Evolutionary conservation across 2,797 vertebrate species (phyloP).

Genomic region (Cryptoprocta ferox): DNA sequence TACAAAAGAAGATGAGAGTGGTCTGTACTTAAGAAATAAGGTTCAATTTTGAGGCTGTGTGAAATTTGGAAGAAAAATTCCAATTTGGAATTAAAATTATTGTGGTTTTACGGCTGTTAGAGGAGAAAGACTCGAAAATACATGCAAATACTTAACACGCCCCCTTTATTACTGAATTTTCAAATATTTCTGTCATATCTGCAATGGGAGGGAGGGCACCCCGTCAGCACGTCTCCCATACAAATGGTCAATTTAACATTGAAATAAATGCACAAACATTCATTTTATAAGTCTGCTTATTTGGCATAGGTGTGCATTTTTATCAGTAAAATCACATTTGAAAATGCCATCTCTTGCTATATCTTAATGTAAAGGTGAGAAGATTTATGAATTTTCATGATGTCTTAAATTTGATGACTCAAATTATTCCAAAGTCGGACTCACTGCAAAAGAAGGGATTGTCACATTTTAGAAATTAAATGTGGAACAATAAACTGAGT

Average conservation of each 20-base stretch:
- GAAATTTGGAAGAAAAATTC: slow-evolving; percentile 82
- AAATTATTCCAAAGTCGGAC: slow-evolving; percentile 73
- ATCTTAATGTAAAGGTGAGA: slow-evolving; percentile 29
- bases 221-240: slow-evolving; percentile 35
- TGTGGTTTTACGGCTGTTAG: slow-evolving; percentile 65
- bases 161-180: slow-evolving; percentile 74
- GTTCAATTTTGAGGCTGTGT: slow-evolving; percentile 88
- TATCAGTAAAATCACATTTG: slow-evolving; percentile 68
- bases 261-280: not conserved
- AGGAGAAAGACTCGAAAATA: slow-evolving; percentile 69
- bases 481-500: slow-evolving; percentile 40
- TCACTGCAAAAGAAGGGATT: slow-evolving; percentile 52
- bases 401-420: slow-evolving; percentile 68
- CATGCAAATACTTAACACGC: slow-evolving; percentile 65
- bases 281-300: slow-evolving; percentile 4
- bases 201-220: slow-evolving; percentile 43
- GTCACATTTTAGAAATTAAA: slow-evolving; percentile 69
- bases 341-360: slow-evolving; percentile 58
- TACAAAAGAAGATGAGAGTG: slow-evolving; percentile 87
- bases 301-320: slow-evolving; percentile 18
- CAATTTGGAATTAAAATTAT: slow-evolving; percentile 36
- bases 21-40: slow-evolving; percentile 85
- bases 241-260: slow-evolving; percentile 21
- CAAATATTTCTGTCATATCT: slow-evolving; percentile 78
- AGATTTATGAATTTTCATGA: slow-evolving; percentile 60